Conservation (phyloP, 2,888 invertebrate genomes). For the Cantharis nigra region DNA sequence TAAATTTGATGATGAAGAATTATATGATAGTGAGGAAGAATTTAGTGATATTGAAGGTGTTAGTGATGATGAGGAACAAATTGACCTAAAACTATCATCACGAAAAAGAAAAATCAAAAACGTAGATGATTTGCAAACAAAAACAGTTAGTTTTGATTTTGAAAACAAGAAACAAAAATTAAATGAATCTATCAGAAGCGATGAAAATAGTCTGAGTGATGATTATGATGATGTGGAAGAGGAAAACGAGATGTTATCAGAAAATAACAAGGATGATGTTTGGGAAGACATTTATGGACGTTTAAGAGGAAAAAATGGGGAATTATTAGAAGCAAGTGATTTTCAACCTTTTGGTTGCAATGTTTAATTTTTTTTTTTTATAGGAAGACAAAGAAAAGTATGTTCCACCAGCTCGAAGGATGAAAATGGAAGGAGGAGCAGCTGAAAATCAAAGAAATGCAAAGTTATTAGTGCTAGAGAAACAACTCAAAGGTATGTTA, state of each 20-base stretch:
- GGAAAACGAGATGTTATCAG: conserved; percentile 11
- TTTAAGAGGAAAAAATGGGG: conserved; percentile 78
- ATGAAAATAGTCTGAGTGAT: conserved; percentile 24
- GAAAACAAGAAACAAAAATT: conserved; percentile 22
- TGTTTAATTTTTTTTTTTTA: conserved; percentile 6
- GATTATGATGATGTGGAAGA: conserved; percentile 28
- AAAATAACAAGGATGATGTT: conserved; percentile 41
- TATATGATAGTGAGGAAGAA: conserved; percentile 25
- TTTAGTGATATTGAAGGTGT: conserved; percentile 29
- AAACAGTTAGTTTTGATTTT: not conserved
- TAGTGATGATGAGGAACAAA: conserved; percentile 21
- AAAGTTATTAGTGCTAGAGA: conserved; percentile 69
- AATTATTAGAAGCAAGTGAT: conserved; percentile 66
- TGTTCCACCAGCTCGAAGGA: conserved; percentile 81
- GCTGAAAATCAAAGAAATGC: conserved; percentile 58
- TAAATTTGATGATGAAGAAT: conserved; percentile 25
- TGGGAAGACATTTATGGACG: conserved; percentile 97
- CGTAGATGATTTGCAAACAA: conserved; percentile 15
- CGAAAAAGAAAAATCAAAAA: conserved; percentile 17
- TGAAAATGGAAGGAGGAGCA: conserved; percentile 53
- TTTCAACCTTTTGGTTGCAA: not conserved
- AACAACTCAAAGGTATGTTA: conserved; percentile 78
- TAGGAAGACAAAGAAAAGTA: conserved; percentile 62
- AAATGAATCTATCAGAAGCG: conserved; percentile 23
- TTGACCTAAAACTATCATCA: not conserved